Evolutionary conservation across 2,797 vertebrate genomes (phyloP), one percentile per base, ranked within the genome.

Genomic region (Anisognathus igniventris): DNA sequence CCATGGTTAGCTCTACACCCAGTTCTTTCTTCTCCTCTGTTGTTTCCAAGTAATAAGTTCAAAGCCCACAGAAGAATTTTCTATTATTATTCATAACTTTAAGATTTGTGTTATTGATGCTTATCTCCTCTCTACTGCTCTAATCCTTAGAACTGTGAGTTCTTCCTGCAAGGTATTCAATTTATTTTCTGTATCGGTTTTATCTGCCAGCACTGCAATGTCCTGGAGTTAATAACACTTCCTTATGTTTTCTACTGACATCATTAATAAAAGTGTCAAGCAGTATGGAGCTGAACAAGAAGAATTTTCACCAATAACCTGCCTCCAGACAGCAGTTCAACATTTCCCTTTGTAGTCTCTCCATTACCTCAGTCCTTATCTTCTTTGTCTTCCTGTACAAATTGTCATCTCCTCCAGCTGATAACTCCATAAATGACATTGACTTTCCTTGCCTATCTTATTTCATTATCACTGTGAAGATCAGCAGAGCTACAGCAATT

Each of bases 231-330:
- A 91, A 72, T 86, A 93, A 62, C 67, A 92, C 18, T 28, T 48
- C 84, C 61, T 89, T 67, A 33, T 12, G 9, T 76, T 93, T 90
- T 95, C 53, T 88, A 54, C 51, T 75, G 54, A 88, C 44, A 53
- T 75, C 65, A 91, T 91, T 86, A 91, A 90, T 88, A 88, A 93
- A 94, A 91, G 50, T 60, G n/a, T 75, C 86, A 48, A 65, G n/a
- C n/a, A 81, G 53, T 37, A 62, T 28, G 50, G 35, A 86, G 62
- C 61, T 72, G 76, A 88, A 77, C 35, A 88, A 83, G 57, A 83
- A 53, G 31, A 81, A 84, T 50, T 86, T 84, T 84, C 47, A 90
- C 62, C 62, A 93, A 47, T 67, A 94, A 84, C 31, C 44, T 75
- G 13, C 33, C 47, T 92, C 42, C 44, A 80, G 57, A 72, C 47